A percentile compares a stretch with the other conserved stretches of the same genome.
Conservation (phyloP, 2,797 vertebrate species). For the Nothura maculosa region DNA sequence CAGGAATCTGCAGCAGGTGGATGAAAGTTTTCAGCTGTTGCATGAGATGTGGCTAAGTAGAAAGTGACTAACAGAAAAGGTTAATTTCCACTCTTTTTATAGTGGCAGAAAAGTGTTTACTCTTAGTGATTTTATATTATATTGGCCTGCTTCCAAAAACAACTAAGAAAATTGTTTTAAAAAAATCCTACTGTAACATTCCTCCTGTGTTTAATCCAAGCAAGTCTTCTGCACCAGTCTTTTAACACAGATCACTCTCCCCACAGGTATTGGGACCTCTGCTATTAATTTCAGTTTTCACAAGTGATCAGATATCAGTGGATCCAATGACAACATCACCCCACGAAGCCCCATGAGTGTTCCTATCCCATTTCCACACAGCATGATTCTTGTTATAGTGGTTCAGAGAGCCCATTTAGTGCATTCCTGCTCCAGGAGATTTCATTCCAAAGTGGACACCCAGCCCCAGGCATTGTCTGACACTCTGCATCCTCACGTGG, state of each 20-base stretch:
- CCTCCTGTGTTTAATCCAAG: background rate
- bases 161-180: background rate
- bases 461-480: fast-evolving
- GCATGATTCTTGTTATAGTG: background rate
- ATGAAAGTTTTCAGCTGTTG: background rate
- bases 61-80: background rate
- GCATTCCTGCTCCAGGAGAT: background rate
- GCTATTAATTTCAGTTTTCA: background rate
- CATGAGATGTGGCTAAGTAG: background rate
- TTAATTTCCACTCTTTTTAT: background rate
- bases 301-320: background rate
- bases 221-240: background rate
- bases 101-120: background rate
- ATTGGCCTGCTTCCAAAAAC: background rate
- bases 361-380: background rate
- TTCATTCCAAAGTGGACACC: background rate
- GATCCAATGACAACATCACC: background rate
- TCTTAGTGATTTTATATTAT: background rate
- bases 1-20: background rate
- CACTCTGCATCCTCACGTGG: background rate
- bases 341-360: background rate
- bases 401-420: background rate
- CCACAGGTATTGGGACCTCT: fast-evolving
- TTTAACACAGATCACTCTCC: background rate
- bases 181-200: background rate